Evolutionary conservation across 1,140 invertebrate species (phyloP).

Genomic region (Patella vulgata): DNA sequence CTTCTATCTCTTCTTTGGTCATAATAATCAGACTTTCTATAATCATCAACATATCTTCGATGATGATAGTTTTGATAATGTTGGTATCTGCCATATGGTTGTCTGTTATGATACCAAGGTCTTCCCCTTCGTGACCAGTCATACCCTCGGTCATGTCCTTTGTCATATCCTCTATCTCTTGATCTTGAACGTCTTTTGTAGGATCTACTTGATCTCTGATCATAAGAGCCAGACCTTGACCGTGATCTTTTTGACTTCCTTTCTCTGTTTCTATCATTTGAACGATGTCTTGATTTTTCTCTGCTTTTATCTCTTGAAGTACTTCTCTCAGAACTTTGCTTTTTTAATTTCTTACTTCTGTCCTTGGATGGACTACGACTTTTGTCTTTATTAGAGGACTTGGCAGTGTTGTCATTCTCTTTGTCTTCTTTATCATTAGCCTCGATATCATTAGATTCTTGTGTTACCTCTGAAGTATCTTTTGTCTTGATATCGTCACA

Average conservation of each 20-base stretch:
- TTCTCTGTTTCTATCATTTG: slow-evolving; percentile 19
- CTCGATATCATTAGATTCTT: slow-evolving; percentile 3
- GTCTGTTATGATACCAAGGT: no score
- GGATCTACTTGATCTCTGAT: neutral
- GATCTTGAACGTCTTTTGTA: no score
- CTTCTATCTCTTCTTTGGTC: no score
- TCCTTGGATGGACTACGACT: slow-evolving; percentile 6
- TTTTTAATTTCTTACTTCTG: slow-evolving; percentile 4
- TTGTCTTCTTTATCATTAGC: neutral
- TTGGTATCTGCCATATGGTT: no score
- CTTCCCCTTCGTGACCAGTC: no score
- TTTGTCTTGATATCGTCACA: slow-evolving; percentile 12
- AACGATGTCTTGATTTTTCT: no score
- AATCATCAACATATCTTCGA: no score
- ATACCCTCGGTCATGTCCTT: no score
- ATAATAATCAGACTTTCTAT: no score
- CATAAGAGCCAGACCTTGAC: slow-evolving; percentile 8
- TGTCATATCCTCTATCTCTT: no score
- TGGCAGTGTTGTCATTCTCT: neutral
- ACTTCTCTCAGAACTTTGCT: neutral
- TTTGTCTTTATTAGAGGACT: neutral
- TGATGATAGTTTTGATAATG: no score
- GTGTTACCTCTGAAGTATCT: neutral
- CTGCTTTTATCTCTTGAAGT: neutral
- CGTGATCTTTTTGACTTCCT: slow-evolving; percentile 7